Base-by-base conservation (phyloP, 2,888 invertebrate genomes). In the Athalia circularis region DNA sequence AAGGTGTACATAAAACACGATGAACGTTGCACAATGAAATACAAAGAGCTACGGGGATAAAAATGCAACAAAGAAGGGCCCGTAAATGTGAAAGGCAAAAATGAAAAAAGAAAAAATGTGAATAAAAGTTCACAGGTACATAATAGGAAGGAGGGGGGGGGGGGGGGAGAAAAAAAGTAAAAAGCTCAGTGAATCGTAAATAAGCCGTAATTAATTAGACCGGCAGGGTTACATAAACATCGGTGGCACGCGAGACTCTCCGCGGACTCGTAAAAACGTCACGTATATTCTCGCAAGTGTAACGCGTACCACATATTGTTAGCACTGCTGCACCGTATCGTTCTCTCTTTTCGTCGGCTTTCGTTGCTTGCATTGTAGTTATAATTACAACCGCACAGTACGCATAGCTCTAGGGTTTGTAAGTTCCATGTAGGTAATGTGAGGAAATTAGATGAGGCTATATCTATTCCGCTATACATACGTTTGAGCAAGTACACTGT, bases 181-280 rank as follows among this genome's bases (percentile, higher is more conserved):
- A 82, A 83, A 80, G 72, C 78, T 64, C 86, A 84, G 85, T 86
- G 87, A 86, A 86, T 87, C 86, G 85, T 86, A 86, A 87, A 85
- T 85, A 85, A 86, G 84, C 82, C 83, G 85, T 86, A 86, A 87
- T 87, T 87, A 88, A 87, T 88, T 87, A 86, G 84, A 80, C 15
- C 61, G 75, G 75, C 82, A 80, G 86, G 85, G 86, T 86, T 84
- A 85, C 85, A 85, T 86, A 85, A 85, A 84, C 84, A 84, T 86
- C 81, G 83, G 82, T 81, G 84, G 84, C 86, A 86, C 86, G 86
- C 85, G 86, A 86, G 85, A 86, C 85, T 86, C 87, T 85, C 84
- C 80, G 83, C 81, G 86, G 86, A 83, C 84, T 85, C 87, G 84
- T 87, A 86, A 88, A 88, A 87, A 86, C 84, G 86, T 85, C 86